Conservation (phyloP, 2,797 vertebrate genomes). For the Notolabrus celidotus region DNA sequence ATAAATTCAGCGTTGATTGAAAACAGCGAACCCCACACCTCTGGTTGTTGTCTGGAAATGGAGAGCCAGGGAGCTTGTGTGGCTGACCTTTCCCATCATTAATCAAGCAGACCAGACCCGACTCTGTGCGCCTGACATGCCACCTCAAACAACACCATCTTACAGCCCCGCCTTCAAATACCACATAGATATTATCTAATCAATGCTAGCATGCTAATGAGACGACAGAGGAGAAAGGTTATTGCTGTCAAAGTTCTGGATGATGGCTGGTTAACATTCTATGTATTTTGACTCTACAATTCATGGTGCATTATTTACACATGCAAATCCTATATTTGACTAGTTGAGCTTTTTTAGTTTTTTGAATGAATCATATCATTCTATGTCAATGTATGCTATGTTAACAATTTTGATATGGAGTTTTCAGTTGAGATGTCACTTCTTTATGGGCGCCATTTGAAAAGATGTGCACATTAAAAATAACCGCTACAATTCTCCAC, state of each 20-base stretch:
- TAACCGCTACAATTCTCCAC: too few species aligned
- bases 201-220: constrained; percentile 61
- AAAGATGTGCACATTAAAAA: too few species aligned
- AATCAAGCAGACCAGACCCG: constrained; percentile 64
- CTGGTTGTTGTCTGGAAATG: constrained; percentile 72
- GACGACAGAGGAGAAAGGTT: constrained; percentile 51
- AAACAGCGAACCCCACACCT: constrained; percentile 76
- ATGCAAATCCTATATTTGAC: too few species aligned
- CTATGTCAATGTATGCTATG: not conserved
- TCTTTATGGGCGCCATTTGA: constrained; percentile 3
- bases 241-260: constrained; percentile 32
- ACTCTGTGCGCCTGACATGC: constrained; percentile 58
- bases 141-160: constrained; percentile 55
- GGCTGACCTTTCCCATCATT: constrained; percentile 76
- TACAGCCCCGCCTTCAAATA: constrained; percentile 57
- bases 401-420: constrained; percentile 45
- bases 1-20: constrained; percentile 75
- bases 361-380: constrained; percentile 47
- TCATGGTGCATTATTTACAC: not conserved
- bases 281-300: constrained; percentile 20
- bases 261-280: constrained; percentile 10
- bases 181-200: constrained; percentile 68
- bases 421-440: constrained; percentile 43
- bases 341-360: constrained; percentile 11
- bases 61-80: constrained; percentile 63